Percentiles rank a stretch among this genome's conserved stretches.
phyloP scores from a whole-genome alignment of 1,140 invertebrate species.

The Phortica variegata region DNA sequence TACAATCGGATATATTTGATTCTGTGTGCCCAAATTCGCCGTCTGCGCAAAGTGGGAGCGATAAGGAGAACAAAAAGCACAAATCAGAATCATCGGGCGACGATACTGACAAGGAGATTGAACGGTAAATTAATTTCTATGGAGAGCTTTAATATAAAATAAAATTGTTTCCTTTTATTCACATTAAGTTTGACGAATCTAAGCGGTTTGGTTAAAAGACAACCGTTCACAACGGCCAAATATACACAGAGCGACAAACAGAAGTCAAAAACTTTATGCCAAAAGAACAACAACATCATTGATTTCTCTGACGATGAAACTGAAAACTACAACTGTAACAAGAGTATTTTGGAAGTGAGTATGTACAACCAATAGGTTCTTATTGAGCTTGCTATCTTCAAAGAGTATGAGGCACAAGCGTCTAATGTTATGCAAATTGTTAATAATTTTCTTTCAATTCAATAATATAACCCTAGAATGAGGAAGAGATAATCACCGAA shows the following conservation, averaged over 20 bases:
- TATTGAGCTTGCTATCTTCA: neutral
- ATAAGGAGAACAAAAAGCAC: constrained; percentile 9
- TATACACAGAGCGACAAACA: constrained; percentile 7
- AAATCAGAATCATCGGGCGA: constrained; percentile 10
- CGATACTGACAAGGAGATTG: constrained; percentile 40
- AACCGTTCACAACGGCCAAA: neutral
- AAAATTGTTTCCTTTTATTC: neutral
- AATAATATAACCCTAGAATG: too few species aligned
- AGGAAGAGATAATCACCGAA: constrained; percentile 39
- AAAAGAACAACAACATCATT: constrained; percentile 9
- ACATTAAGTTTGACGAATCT: constrained; percentile 29
- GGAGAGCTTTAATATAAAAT: neutral
- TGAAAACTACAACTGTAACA: constrained; percentile 19
- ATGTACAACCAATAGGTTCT: constrained; percentile 9
- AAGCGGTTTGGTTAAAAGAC: constrained; percentile 26
- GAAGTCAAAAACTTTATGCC: constrained; percentile 12
- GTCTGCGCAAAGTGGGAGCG: constrained; percentile 1
- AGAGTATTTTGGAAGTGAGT: constrained; percentile 32
- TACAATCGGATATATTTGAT: constrained; percentile 29
- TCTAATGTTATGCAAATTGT: neutral
- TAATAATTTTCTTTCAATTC: constrained; percentile 5
- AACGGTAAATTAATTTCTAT: constrained; percentile 23
- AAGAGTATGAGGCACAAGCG: neutral
- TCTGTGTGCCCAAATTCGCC: neutral
- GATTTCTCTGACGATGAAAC: constrained; percentile 19